These are phyloP conservation scores for Philereme vetulata DNA, from an alignment of 2,888 invertebrate species.

Conservation along the genomic window DNA sequence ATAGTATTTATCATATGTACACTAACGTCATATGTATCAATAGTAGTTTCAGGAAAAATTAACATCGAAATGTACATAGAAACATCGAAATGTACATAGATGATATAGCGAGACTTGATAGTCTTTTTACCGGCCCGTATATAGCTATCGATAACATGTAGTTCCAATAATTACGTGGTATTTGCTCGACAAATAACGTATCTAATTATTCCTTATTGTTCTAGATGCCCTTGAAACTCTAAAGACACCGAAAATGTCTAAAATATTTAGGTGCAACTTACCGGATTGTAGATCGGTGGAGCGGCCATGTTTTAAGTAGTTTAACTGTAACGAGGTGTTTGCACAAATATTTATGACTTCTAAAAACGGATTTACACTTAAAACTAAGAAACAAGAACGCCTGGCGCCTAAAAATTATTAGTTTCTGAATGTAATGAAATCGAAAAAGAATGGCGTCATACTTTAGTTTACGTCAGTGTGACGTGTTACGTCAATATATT, in stretches of 20 bases:
- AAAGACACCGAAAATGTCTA: constrained; percentile 34
- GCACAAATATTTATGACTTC: constrained; percentile 31
- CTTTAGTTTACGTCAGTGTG: constrained; percentile 52
- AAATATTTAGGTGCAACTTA: constrained; percentile 48
- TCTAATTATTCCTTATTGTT: constrained; percentile 49
- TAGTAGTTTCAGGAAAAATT: background rate
- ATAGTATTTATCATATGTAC: background rate
- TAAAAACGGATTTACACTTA: constrained; percentile 46
- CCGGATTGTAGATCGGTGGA: constrained; percentile 71
- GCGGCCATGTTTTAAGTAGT: constrained; percentile 58
- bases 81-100: background rate
- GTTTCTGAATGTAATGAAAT: constrained; percentile 51
- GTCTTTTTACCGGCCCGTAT: constrained; percentile 29
- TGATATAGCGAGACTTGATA: background rate
- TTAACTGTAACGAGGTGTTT: constrained; percentile 20
- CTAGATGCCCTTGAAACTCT: constrained; percentile 62
- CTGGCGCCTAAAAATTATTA: constrained; percentile 52
- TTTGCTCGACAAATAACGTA: constrained; percentile 52
- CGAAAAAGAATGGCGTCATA: constrained; percentile 61
- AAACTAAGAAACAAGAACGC: constrained; percentile 44
- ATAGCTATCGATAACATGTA: constrained; percentile 36
- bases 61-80: background rate
- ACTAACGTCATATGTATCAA: background rate
- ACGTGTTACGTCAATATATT: constrained; percentile 39
- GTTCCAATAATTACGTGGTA: constrained; percentile 41